Percentiles rank a stretch among this genome's conserved stretches.
Evolutionary conservation across 2,888 invertebrate genomes (phyloP).

Genomic region (Pachymerium ferrugineum): DNA sequence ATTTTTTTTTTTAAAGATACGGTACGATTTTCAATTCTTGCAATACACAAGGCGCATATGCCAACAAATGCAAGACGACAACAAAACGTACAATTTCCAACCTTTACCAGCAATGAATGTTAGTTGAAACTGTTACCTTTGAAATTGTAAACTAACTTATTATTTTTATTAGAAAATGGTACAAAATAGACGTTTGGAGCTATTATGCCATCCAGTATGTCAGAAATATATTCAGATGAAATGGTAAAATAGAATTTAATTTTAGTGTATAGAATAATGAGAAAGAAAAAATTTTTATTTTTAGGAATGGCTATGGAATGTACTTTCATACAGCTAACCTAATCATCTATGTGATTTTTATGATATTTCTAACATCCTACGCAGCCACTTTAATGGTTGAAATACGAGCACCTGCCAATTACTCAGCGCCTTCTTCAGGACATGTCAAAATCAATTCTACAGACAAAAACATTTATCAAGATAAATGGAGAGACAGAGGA

Average conservation of each 20-base stretch:
- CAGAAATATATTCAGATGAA: slow-evolving; percentile 43
- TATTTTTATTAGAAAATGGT: slow-evolving; percentile 42
- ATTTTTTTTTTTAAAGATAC: slow-evolving; percentile 34
- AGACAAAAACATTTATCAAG: not conserved
- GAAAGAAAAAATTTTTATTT: too few species aligned
- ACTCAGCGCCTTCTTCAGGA: not conserved
- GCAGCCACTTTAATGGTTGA: slow-evolving; percentile 46
- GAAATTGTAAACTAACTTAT: too few species aligned
- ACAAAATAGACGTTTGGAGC: slow-evolving; percentile 40
- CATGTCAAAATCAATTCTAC: not conserved
- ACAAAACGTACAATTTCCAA: slow-evolving; percentile 23
- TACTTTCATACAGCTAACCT: slow-evolving; percentile 77
- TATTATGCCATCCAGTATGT: slow-evolving; percentile 43
- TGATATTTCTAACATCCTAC: slow-evolving; percentile 70
- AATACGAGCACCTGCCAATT: not conserved
- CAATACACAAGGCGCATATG: slow-evolving; percentile 33
- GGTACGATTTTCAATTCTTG: slow-evolving; percentile 38
- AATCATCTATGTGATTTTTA: slow-evolving; percentile 70
- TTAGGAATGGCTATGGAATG: slow-evolving; percentile 63
- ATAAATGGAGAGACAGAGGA: not conserved
- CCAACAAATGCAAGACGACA: slow-evolving; percentile 15
- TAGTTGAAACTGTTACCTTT: not conserved
- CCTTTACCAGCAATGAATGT: slow-evolving; percentile 39
- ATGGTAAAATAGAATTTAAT: slow-evolving; percentile 39
- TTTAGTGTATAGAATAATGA: not conserved